Percentiles rank a stretch among this genome's conserved stretches.
These are phyloP conservation scores for Clarias platycephalus DNA, from an alignment of 2,797 vertebrate genomes.

Conservation along the genomic window DNA sequence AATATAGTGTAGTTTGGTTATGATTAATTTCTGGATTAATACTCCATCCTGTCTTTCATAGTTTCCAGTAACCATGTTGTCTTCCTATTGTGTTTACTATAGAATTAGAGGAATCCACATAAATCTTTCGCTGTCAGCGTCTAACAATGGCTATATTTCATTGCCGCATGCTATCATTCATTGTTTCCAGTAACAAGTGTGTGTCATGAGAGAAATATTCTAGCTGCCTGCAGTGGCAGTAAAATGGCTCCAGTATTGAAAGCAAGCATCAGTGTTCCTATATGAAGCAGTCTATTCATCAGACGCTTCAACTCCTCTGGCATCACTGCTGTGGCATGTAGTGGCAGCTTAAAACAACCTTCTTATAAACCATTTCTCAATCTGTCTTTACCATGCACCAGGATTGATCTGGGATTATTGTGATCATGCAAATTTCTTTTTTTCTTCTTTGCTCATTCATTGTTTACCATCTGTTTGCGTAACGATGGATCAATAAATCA, in stretches of 20 bases:
- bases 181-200: constrained; percentile 35
- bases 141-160: constrained; percentile 40
- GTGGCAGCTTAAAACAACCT: background rate
- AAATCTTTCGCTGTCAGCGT: constrained; percentile 28
- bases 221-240: constrained; percentile 1
- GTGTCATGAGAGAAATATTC: constrained; percentile 45
- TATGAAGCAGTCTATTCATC: constrained; percentile 39
- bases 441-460: background rate
- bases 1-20: background rate
- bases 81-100: background rate
- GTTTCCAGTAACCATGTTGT: constrained; percentile 1
- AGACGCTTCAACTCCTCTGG: constrained; percentile 8
- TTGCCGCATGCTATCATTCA: constrained; percentile 27
- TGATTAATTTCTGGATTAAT: background rate
- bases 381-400: background rate
- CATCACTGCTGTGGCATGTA: background rate
- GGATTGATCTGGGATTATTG: constrained; percentile 4
- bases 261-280: constrained; percentile 2
- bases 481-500: constrained; percentile 16
- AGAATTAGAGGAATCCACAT: constrained; percentile 17
- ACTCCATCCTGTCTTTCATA: background rate
- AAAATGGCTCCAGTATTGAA: constrained; percentile 18
- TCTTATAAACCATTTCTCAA: background rate
- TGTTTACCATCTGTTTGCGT: constrained; percentile 29
- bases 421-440: constrained; percentile 10